Conservation (phyloP, 2,888 invertebrate genomes). For the Himalopsyche japonica region DNA sequence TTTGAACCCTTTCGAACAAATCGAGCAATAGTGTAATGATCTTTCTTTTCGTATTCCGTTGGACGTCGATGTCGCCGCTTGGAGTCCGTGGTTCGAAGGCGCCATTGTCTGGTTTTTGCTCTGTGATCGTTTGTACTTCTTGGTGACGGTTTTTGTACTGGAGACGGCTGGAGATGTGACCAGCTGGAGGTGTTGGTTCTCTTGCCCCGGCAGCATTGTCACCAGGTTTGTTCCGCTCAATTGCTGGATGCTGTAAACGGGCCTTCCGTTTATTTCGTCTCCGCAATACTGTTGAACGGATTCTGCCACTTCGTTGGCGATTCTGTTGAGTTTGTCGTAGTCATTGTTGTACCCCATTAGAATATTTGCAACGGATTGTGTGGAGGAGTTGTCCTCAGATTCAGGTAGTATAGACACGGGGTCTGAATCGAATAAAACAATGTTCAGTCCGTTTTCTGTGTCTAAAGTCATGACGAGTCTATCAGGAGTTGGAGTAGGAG, state of each 20-base stretch:
- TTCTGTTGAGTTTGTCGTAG: conserved; percentile 81
- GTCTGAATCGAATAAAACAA: conserved; percentile 55
- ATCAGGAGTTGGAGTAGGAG: conserved; percentile 51
- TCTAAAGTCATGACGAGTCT: conserved; percentile 52
- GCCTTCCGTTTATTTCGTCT: conserved; percentile 58
- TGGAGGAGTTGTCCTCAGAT: conserved; percentile 61
- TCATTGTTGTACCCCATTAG: conserved; percentile 74
- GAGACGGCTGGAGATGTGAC: conserved; percentile 65
- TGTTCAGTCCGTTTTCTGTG: conserved; percentile 51
- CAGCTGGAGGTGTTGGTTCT: conserved; percentile 59
- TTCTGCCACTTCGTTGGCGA: conserved; percentile 81
- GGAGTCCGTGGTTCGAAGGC: conserved; percentile 44
- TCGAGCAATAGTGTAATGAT: conserved; percentile 87
- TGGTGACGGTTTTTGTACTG: conserved; percentile 65
- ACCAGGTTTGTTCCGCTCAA: conserved; percentile 56
- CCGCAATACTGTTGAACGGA: conserved; percentile 74
- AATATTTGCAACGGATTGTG: conserved; percentile 70
- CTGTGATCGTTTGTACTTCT: conserved; percentile 72
- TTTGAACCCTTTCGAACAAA: conserved; percentile 92
- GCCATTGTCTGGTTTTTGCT: conserved; percentile 58
- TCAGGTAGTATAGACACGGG: conserved; percentile 51
- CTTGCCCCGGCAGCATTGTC: conserved; percentile 55
- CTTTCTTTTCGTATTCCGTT: conserved; percentile 82
- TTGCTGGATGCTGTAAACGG: conserved; percentile 62
- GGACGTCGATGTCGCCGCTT: conserved; percentile 65